Conservation (phyloP, 1,140 invertebrate species). For the Lutraria rhynchaena region DNA sequence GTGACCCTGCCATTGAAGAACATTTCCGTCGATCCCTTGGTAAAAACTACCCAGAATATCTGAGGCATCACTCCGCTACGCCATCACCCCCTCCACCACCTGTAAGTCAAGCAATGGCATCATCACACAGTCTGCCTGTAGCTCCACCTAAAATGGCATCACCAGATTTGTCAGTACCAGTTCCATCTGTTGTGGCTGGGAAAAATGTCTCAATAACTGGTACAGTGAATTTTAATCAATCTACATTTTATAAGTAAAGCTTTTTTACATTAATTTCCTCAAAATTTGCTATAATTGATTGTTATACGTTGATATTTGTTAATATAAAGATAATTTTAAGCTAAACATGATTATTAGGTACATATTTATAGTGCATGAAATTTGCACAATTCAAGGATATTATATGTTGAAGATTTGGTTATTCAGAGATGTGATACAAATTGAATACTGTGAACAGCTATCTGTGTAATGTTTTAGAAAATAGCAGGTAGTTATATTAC, state of each 20-base stretch:
- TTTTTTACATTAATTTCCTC: not conserved
- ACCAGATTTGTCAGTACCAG: constrained; percentile 25
- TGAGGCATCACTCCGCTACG: constrained; percentile 62
- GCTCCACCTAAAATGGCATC: constrained; percentile 26
- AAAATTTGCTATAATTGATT: not conserved
- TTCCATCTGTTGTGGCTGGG: constrained; percentile 33
- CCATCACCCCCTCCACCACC: constrained; percentile 60
- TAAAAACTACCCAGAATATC: constrained; percentile 91
- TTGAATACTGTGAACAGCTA: no score
- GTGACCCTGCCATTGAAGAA: constrained; percentile 96
- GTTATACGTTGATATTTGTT: no score
- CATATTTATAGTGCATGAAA: no score
- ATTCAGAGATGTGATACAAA: no score
- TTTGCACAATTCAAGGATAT: no score
- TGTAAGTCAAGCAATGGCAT: not conserved
- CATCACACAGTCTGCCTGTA: not conserved
- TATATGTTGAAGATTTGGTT: no score
- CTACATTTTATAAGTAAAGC: not conserved
- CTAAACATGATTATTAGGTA: no score
- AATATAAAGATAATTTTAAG: no score
- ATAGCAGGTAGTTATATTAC: no score
- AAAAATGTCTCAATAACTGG: constrained; percentile 73
- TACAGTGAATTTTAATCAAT: constrained; percentile 22
- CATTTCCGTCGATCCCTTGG: constrained; percentile 96
- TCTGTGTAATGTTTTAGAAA: no score